These are phyloP conservation scores for Hydraecia micacea DNA, from an alignment of 2,888 invertebrate species.

Conservation along the genomic window DNA sequence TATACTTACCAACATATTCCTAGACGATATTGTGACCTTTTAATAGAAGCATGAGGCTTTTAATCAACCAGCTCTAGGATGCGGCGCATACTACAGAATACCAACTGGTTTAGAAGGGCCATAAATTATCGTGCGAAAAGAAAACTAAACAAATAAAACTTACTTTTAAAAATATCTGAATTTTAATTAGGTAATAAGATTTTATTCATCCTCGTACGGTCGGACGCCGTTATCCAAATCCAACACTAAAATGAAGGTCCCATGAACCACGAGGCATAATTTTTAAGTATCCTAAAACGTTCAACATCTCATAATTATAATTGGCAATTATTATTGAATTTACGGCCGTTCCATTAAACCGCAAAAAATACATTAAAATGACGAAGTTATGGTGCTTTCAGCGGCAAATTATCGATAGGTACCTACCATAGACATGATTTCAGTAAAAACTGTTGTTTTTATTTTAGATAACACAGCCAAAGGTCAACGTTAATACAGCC, in stretches of 20 bases:
- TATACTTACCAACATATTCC: too few relatives aligned
- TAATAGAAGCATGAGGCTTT: background rate
- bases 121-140: background rate
- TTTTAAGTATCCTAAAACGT: conserved; percentile 46
- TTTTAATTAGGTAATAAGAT: conserved; percentile 2
- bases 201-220: conserved; percentile 26
- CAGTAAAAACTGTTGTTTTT: background rate
- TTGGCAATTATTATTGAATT: conserved; percentile 65
- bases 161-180: background rate
- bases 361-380: conserved; percentile 60
- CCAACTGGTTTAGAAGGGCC: background rate
- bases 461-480: conserved; percentile 1
- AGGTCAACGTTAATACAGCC: background rate
- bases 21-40: background rate
- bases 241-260: background rate
- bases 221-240: background rate
- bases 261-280: conserved; percentile 5
- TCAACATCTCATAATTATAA: conserved; percentile 49
- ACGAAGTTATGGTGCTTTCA: conserved; percentile 64
- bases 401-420: conserved; percentile 45
- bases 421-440: conserved; percentile 10
- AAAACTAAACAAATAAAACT: background rate
- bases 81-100: background rate
- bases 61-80: background rate
- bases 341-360: conserved; percentile 65